Evolutionary conservation across 2,888 invertebrate genomes (phyloP).

Genomic region (Thecophora atra): DNA sequence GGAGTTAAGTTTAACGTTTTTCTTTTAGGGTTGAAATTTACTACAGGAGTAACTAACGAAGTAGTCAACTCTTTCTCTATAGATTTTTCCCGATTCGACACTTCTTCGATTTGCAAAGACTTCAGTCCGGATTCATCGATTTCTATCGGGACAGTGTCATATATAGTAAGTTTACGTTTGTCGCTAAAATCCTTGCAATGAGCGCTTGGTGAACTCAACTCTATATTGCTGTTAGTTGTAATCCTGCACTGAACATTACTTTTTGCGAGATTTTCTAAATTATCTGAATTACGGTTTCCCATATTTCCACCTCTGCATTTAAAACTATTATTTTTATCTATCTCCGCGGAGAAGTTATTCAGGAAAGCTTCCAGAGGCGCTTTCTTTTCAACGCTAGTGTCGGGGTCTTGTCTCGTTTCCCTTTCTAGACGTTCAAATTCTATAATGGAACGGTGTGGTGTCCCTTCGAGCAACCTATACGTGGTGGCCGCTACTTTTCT

Average conservation of each 20-base stretch:
- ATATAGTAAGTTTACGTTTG: slow-evolving; percentile 1
- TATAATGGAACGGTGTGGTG: slow-evolving; percentile 49
- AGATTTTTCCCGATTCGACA: too few relatives aligned
- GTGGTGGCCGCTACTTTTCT: neutral
- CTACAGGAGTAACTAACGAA: neutral
- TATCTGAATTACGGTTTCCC: neutral
- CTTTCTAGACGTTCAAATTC: slow-evolving; percentile 49
- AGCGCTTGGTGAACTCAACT: neutral
- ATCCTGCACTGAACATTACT: slow-evolving; percentile 7
- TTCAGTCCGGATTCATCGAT: slow-evolving; percentile 19
- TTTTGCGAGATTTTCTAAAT: neutral
- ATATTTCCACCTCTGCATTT: too few relatives aligned
- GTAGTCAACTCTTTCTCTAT: neutral
- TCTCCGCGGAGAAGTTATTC: too few relatives aligned
- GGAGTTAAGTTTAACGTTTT: slow-evolving; percentile 51
- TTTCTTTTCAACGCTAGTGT: neutral
- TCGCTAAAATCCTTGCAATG: neutral
- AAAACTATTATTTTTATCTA: too few relatives aligned
- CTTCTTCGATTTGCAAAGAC: neutral
- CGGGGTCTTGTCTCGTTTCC: slow-evolving; percentile 18
- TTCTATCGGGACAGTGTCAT: slow-evolving; percentile 6
- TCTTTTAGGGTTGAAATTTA: slow-evolving; percentile 33
- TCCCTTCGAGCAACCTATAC: slow-evolving; percentile 41
- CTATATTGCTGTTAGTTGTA: neutral
- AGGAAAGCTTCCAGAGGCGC: neutral